phyloP scores from a whole-genome alignment of 2,113 vertebrate species.

The Ardeotis arabs region DNA sequence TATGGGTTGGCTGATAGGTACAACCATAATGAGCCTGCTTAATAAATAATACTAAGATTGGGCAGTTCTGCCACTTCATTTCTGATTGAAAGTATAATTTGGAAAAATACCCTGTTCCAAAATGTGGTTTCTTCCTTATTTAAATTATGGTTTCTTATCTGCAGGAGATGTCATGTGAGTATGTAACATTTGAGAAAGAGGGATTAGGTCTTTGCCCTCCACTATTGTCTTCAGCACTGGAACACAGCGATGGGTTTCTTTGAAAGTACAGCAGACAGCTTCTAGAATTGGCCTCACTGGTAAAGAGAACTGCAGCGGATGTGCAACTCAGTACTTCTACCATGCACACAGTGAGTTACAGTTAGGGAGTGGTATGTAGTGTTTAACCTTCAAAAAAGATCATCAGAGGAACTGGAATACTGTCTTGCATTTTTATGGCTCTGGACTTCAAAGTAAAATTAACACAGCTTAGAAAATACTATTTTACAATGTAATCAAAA shows the following conservation, averaged over 20 bases:
- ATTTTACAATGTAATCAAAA: not conserved
- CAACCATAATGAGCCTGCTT: not conserved
- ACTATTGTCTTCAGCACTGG: not conserved
- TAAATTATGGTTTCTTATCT: not conserved
- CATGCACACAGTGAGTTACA: not conserved
- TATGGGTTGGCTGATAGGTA: not conserved
- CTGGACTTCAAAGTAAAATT: not conserved
- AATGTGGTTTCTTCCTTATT: not conserved
- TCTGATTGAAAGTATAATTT: not conserved
- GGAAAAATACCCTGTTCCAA: not conserved
- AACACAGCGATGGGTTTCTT: not conserved
- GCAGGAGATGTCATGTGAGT: not conserved
- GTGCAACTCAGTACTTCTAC: not conserved
- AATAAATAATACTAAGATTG: not conserved
- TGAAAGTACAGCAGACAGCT: not conserved
- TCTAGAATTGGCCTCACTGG: not conserved
- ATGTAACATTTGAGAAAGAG: not conserved
- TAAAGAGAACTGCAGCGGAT: not conserved
- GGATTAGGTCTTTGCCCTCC: not conserved
- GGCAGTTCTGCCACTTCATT: not conserved
- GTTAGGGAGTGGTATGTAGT: not conserved
- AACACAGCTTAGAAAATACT: not conserved
- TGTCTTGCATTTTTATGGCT: not conserved
- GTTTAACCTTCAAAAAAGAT: not conserved
- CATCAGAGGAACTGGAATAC: not conserved